Conservation (phyloP, 2,113 vertebrate species). For the Tragelaphus strepsiceros region DNA sequence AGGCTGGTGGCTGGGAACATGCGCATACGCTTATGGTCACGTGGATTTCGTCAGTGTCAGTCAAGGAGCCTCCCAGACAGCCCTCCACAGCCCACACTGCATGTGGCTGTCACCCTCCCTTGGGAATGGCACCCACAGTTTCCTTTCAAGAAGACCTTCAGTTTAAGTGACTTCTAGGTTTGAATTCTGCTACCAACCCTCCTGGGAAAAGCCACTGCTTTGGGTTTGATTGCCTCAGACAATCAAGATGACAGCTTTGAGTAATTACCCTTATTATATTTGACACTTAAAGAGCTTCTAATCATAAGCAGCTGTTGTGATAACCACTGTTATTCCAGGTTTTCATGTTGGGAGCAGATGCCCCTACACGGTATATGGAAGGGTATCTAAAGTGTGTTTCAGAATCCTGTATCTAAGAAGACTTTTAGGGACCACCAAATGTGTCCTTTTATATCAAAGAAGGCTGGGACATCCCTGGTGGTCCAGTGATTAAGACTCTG, state of each 20-base stretch:
- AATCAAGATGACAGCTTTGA: slow-evolving; percentile 44
- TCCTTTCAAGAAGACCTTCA: not conserved
- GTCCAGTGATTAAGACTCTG: not conserved
- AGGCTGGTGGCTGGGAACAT: not conserved
- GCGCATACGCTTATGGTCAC: not conserved
- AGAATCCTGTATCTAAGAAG: not conserved
- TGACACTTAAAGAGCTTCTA: slow-evolving; percentile 39
- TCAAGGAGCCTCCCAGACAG: not conserved
- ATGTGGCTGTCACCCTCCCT: not conserved
- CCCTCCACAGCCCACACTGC: not conserved
- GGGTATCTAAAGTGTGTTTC: not conserved
- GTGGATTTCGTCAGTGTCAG: not conserved
- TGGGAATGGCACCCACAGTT: not conserved
- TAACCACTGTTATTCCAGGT: not conserved
- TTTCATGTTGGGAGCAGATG: not conserved
- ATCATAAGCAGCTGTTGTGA: slow-evolving; percentile 36
- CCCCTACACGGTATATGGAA: fast-evolving
- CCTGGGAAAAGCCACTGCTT: not conserved
- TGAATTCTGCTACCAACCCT: not conserved
- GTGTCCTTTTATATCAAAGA: not conserved
- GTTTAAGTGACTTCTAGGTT: not conserved
- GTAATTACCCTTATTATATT: slow-evolving; percentile 42
- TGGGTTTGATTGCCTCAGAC: slow-evolving; percentile 38
- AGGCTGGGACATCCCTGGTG: not conserved
- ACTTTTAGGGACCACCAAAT: not conserved